A percentile compares a stretch with the other conserved stretches of the same genome.
Evolutionary conservation across 2,888 invertebrate species (phyloP).

Genomic region (Clunio marinus): DNA sequence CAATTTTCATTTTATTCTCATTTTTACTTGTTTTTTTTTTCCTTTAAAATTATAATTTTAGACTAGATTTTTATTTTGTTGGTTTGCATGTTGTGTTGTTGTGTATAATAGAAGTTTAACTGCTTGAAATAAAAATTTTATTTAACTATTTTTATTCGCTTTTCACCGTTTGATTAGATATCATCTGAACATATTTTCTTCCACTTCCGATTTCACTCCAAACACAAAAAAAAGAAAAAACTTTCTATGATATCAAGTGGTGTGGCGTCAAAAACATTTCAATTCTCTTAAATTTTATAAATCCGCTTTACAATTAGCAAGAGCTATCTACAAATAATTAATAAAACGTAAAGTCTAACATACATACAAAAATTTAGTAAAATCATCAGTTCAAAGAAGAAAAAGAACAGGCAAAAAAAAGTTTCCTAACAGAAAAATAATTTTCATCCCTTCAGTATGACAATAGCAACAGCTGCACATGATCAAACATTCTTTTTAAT

Average conservation of each 20-base stretch:
- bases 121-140: slow-evolving; percentile 6
- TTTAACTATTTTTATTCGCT: not conserved
- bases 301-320: slow-evolving; percentile 3
- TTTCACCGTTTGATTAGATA: not conserved
- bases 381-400: not conserved
- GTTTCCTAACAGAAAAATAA: too few species aligned
- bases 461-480: not conserved
- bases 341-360: not conserved
- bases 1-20: not conserved
- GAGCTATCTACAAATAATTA: too few species aligned
- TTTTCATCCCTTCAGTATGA: not conserved
- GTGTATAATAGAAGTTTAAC: not conserved
- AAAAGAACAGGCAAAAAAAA: not conserved
- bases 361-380: too few species aligned
- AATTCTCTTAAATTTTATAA: slow-evolving; percentile 6
- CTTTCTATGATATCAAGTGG: too few species aligned
- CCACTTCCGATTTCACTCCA: not conserved
- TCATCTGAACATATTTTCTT: not conserved
- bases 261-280: not conserved
- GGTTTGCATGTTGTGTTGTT: slow-evolving; percentile 30
- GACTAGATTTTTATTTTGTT: slow-evolving; percentile 37
- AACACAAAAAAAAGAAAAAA: not conserved
- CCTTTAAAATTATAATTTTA: slow-evolving; percentile 11
- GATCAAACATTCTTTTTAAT: not conserved
- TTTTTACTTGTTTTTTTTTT: not conserved